Evolutionary conservation across 2,888 invertebrate genomes (phyloP).

Genomic region (Strigamia maritima): DNA sequence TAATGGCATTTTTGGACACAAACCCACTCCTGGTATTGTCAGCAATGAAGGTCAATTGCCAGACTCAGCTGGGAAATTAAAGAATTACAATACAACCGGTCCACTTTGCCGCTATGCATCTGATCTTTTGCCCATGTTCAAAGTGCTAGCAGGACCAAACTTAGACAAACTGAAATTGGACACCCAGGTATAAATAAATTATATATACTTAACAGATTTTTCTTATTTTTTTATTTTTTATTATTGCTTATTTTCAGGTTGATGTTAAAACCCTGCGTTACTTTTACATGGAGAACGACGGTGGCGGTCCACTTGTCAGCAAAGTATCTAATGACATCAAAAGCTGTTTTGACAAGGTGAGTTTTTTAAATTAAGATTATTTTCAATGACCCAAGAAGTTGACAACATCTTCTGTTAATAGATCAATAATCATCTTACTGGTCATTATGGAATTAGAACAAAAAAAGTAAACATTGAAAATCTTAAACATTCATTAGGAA

Average conservation of each 20-base stretch:
- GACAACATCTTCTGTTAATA: slow-evolving; percentile 34
- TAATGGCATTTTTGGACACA: slow-evolving; percentile 59
- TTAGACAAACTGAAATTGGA: slow-evolving; percentile 39
- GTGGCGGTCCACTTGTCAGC: slow-evolving; percentile 67
- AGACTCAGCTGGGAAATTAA: slow-evolving; percentile 62
- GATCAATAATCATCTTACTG: slow-evolving; percentile 60
- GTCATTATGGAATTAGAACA: slow-evolving; percentile 62
- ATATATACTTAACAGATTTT: neutral
- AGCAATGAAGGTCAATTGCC: slow-evolving; percentile 73
- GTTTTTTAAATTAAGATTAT: neutral
- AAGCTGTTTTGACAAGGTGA: slow-evolving; percentile 57
- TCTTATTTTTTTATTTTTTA: neutral
- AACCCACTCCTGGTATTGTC: slow-evolving; percentile 60
- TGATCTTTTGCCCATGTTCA: slow-evolving; percentile 75
- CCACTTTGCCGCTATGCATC: slow-evolving; percentile 83
- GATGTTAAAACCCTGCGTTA: slow-evolving; percentile 66
- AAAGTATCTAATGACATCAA: slow-evolving; percentile 71
- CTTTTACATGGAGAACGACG: slow-evolving; percentile 78
- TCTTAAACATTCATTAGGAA: slow-evolving; percentile 43
- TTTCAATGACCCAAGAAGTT: too few relatives aligned
- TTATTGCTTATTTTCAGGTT: slow-evolving; percentile 47
- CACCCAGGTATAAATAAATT: too few relatives aligned
- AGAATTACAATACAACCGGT: slow-evolving; percentile 78
- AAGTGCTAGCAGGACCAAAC: slow-evolving; percentile 60
- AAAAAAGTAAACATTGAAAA: slow-evolving; percentile 58